phyloP scores from a whole-genome alignment of 2,113 vertebrate genomes.

The Ellobius talpinus region DNA sequence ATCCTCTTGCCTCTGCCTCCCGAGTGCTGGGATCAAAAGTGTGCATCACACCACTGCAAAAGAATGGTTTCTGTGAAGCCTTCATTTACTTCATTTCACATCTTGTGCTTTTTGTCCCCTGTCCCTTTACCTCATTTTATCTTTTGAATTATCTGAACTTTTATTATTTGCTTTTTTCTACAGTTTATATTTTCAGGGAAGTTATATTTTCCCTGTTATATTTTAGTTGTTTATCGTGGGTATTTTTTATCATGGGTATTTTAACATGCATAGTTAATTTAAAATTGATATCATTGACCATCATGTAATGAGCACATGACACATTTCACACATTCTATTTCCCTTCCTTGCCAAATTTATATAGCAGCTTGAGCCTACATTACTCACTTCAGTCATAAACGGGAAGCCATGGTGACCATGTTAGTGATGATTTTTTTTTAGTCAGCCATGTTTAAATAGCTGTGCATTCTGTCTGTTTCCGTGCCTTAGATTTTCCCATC shows the following conservation, averaged over 20 bases:
- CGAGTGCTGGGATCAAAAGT: too few species aligned
- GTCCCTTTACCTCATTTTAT: background rate
- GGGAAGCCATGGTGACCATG: background rate
- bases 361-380: background rate
- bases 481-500: background rate
- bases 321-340: background rate
- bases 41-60: too few species aligned
- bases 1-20: too few species aligned
- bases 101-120: background rate
- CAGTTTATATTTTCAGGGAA: background rate
- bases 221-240: background rate
- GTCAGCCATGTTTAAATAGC: background rate
- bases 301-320: background rate
- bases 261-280: background rate
- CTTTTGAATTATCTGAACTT: background rate
- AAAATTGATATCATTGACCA: background rate
- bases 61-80: background rate
- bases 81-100: background rate
- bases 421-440: background rate
- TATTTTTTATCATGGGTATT: background rate
- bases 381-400: background rate
- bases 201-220: background rate
- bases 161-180: background rate
- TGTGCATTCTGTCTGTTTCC: background rate
- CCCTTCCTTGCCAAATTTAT: background rate